Evolutionary conservation across 2,113 vertebrate species (phyloP).

Genomic region (Brienomyrus brachyistius): DNA sequence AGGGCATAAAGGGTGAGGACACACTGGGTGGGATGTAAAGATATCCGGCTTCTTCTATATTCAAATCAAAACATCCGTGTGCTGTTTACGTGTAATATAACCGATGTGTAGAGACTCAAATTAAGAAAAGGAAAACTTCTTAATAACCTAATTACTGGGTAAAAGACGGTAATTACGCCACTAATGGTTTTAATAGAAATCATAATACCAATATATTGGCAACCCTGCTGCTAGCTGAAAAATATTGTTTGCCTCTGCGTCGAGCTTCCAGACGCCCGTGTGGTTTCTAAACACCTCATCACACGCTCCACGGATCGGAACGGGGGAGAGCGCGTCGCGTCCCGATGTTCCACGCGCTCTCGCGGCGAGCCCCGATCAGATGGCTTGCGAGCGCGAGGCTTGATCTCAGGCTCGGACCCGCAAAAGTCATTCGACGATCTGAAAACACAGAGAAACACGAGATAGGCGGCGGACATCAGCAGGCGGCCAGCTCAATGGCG

Average conservation of each 20-base stretch:
- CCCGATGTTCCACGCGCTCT: neutral
- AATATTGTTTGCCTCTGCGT: neutral
- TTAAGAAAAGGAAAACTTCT: neutral
- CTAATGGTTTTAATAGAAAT: neutral
- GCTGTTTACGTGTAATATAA: neutral
- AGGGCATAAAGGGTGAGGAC: neutral
- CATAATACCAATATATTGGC: neutral
- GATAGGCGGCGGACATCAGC: neutral
- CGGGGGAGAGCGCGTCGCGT: neutral
- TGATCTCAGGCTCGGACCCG: neutral
- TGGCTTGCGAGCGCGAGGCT: neutral
- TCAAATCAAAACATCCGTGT: neutral
- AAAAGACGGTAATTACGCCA: neutral
- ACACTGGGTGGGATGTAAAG: neutral
- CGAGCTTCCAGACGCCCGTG: neutral
- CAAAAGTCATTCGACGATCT: neutral
- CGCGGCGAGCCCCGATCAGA: neutral
- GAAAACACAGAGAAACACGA: neutral
- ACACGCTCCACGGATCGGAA: neutral
- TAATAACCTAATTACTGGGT: constrained; percentile 4
- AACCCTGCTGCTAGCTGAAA: neutral
- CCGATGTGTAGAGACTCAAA: neutral
- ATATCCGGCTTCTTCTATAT: neutral
- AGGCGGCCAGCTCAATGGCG: neutral
- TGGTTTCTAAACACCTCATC: neutral